Evolutionary conservation across 1,140 invertebrate species (phyloP).

Genomic region (Lepidurus apus): DNA sequence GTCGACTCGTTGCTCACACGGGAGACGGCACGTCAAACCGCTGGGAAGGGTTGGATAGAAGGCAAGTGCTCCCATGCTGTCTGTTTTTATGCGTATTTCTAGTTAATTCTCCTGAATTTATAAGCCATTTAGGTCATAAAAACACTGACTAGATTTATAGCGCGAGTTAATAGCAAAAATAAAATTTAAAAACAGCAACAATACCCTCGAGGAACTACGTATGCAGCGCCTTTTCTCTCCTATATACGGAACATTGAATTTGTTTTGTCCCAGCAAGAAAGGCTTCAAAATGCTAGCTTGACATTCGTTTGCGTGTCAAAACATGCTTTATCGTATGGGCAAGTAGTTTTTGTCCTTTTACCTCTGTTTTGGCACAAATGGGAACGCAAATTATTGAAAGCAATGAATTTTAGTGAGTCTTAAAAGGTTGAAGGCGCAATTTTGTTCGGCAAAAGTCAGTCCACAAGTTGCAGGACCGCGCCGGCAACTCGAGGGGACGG

Average conservation of each 20-base stretch:
- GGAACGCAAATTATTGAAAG: too few relatives aligned
- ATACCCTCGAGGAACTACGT: neutral
- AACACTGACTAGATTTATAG: neutral
- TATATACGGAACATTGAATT: neutral
- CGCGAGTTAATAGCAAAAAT: neutral
- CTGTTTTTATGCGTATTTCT: conserved; percentile 5
- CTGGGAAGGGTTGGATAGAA: neutral
- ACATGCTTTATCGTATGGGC: neutral
- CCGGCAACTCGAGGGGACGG: too few relatives aligned
- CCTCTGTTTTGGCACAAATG: neutral
- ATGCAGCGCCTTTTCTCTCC: neutral
- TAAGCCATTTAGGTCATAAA: neutral
- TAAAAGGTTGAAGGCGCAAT: too few relatives aligned
- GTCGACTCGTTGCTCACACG: conserved; percentile 11
- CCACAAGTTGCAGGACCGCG: too few relatives aligned
- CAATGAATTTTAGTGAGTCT: too few relatives aligned
- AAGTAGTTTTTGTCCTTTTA: neutral
- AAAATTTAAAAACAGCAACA: neutral
- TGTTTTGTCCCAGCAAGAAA: neutral
- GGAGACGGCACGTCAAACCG: neutral
- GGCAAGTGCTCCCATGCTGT: neutral
- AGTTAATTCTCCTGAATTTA: neutral
- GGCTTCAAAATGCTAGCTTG: neutral
- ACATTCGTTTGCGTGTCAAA: neutral
- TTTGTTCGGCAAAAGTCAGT: too few relatives aligned